Evolutionary conservation across 2,113 vertebrate genomes (phyloP).

Genomic region (Channa maculata): DNA sequence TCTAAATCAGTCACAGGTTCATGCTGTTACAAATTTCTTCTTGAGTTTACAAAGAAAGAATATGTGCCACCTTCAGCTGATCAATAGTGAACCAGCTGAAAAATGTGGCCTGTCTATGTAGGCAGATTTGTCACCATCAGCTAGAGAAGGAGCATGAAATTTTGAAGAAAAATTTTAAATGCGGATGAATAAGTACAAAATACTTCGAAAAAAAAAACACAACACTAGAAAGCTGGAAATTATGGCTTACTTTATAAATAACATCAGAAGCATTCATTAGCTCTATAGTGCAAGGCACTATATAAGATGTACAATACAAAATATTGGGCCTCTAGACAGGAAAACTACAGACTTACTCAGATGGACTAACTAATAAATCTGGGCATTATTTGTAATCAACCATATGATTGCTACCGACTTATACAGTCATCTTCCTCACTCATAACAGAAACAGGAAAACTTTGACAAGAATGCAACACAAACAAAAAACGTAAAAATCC

Average conservation of each 20-base stretch:
- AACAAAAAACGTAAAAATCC: not conserved
- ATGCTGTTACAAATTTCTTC: constrained; percentile 42
- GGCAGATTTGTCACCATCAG: constrained; percentile 49
- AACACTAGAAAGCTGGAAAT: constrained; percentile 3
- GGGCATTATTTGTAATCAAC: constrained; percentile 33
- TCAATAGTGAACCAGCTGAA: constrained; percentile 57
- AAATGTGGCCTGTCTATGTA: constrained; percentile 54
- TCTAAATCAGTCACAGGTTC: constrained; percentile 4
- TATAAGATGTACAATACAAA: constrained; percentile 61
- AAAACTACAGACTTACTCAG: constrained; percentile 49
- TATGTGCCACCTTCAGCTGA: constrained; percentile 47
- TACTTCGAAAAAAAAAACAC: constrained; percentile 7
- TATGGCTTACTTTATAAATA: constrained; percentile 46
- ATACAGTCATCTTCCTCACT: constrained; percentile 22
- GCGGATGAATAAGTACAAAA: constrained; percentile 18
- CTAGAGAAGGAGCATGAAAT: constrained; percentile 17
- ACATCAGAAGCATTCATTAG: constrained; percentile 66
- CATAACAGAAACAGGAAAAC: not conserved
- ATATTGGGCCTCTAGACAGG: constrained; percentile 52
- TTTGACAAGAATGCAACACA: constrained; percentile 4
- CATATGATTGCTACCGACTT: constrained; percentile 36
- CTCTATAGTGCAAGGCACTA: constrained; percentile 43
- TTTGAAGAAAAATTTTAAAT: constrained; percentile 6
- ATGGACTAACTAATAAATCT: constrained; percentile 71
- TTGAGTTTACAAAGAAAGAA: constrained; percentile 47